Evolutionary conservation across 2,113 vertebrate species (phyloP), one percentile per base, ranked within the genome.

Genomic region (Brachirus orientalis): DNA sequence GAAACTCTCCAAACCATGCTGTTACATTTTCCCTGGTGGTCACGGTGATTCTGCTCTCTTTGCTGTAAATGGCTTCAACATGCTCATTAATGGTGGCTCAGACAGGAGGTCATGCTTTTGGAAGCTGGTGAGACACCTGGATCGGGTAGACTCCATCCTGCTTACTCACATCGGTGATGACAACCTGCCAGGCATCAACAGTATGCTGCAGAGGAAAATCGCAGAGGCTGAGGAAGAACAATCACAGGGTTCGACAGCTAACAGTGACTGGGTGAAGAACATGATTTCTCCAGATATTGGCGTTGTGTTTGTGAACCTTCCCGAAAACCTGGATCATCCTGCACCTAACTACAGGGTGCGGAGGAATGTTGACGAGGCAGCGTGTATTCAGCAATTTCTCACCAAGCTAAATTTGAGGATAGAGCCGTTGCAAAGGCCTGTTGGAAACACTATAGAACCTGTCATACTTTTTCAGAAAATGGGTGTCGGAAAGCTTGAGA

Each of bases 261-360:
- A 97, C 78, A 96, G 97, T 17, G 96, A 99, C 89, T 98, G 96
- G 96, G 95, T 96, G 93, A 99, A 99, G 90, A 99, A 98, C 86
- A 94, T 97, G 82, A 99, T 99, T 75, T 99, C 97, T 53, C 97
- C 97, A 47, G 97, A 99, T 82, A 90, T 99, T 57, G 97, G 97
- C 10, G 94, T 98, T 65, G 94, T 98, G 38, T 99, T 99, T 88
- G 94, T 97, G 58, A 99, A 99, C 61, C 87, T 96, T 44, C 97
- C 97, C 14, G 95, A 98, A 86, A 96, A 94, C 37, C 76, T 98
- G 79, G 95, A 93, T 63, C 95, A 86, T 66, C 86, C 94, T 58
- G 94, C 96, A 72, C 93, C 95, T 45, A 94, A 91, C 63, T 88
- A 93, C 69, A 94, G 90, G 87, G 93, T 96, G 62, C 94, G 95